Evolutionary conservation across 2,888 invertebrate genomes (phyloP).

Genomic region (Drosophila stalkeri): DNA sequence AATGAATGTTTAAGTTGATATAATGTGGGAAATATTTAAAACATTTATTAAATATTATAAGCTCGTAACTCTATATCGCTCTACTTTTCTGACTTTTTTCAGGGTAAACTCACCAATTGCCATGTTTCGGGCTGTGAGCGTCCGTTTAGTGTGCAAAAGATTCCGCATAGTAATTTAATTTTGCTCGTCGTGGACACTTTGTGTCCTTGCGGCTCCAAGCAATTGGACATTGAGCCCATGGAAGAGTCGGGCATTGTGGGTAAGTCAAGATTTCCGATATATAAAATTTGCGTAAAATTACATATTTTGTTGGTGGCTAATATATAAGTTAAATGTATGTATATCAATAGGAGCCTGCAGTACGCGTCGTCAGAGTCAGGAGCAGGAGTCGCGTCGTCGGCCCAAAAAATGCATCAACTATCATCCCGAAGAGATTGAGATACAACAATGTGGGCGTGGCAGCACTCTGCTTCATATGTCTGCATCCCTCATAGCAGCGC

Average conservation of each 20-base stretch:
- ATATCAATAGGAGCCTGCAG: constrained; percentile 85
- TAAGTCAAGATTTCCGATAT: constrained; percentile 47
- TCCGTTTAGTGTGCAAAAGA: constrained; percentile 96
- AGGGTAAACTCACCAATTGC: constrained; percentile 94
- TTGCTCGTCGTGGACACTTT: constrained; percentile 94
- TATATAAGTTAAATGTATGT: background rate
- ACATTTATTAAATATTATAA: background rate
- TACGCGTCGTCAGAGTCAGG: constrained; percentile 87
- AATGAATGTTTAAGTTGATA: background rate
- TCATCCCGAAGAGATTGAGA: constrained; percentile 91
- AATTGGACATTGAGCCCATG: constrained; percentile 92
- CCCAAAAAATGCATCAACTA: constrained; percentile 94
- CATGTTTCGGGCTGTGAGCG: constrained; percentile 95
- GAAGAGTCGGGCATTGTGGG: constrained; percentile 88
- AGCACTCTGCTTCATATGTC: constrained; percentile 77
- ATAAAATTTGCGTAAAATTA: background rate
- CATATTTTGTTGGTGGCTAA: background rate
- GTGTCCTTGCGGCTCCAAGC: constrained; percentile 95
- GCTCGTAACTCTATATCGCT: too few relatives aligned
- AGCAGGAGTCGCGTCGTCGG: constrained; percentile 90
- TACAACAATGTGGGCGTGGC: constrained; percentile 85
- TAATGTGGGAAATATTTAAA: background rate
- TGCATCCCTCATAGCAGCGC: constrained; percentile 76
- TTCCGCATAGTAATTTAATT: constrained; percentile 95
- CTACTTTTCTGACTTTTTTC: background rate